Percentiles rank a stretch among this genome's conserved stretches.
phyloP scores from a whole-genome alignment of 1,140 invertebrate genomes.

The Mercenaria mercenaria region DNA sequence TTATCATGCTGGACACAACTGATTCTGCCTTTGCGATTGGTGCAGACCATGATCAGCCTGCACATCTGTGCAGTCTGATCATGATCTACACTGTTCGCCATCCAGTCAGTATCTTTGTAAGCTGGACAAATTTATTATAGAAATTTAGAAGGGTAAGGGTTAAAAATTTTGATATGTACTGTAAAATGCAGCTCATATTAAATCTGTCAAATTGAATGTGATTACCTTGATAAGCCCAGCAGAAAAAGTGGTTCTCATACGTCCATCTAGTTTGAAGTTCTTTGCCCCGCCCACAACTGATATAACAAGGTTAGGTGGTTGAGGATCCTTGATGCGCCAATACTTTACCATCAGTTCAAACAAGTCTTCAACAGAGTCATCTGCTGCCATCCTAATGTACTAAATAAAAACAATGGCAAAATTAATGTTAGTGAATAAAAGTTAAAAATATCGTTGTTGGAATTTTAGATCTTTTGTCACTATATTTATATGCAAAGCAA shows the following conservation, averaged over 20 bases:
- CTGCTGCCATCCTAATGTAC: slow-evolving; percentile 96
- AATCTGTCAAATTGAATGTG: too few relatives aligned
- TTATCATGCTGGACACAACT: too few relatives aligned
- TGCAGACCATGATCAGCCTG: too few relatives aligned
- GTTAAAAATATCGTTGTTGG: background rate
- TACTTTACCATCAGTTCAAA: slow-evolving; percentile 95
- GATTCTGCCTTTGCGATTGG: too few relatives aligned
- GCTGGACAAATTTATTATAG: too few relatives aligned
- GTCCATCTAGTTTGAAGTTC: slow-evolving; percentile 86
- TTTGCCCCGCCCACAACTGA: slow-evolving; percentile 87
- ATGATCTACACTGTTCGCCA: too few relatives aligned
- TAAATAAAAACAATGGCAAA: slow-evolving; percentile 85
- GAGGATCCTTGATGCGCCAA: slow-evolving; percentile 88
- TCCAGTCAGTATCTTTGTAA: too few relatives aligned
- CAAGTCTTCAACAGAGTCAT: slow-evolving; percentile 96
- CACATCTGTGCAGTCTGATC: too few relatives aligned
- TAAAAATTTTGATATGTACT: too few relatives aligned
- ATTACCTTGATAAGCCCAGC: slow-evolving; percentile 85
- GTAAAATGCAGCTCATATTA: too few relatives aligned
- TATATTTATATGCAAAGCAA: background rate
- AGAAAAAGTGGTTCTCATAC: slow-evolving; percentile 85
- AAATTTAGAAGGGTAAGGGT: too few relatives aligned
- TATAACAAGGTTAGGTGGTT: slow-evolving; percentile 85
- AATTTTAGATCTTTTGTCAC: background rate
- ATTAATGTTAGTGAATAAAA: background rate